Percentiles rank a stretch among this genome's conserved stretches.
Conservation (phyloP, 1,140 invertebrate species). For the Protaetia brevitarsis region DNA sequence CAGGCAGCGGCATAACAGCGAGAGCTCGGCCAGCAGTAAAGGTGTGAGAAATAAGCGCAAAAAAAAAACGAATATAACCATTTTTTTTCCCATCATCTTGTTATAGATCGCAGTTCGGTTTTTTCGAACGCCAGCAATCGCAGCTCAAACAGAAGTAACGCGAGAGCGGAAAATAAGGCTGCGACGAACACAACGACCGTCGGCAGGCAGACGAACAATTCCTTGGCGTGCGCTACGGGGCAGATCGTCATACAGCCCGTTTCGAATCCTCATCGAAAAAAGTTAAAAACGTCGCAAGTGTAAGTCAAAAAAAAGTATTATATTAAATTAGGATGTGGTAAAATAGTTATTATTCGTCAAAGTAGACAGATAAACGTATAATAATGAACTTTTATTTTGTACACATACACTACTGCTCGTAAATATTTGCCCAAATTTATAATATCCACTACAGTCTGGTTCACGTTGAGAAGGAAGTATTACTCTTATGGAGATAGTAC, state of each 20-base stretch:
- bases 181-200: slow-evolving; percentile 35
- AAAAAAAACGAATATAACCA: no score
- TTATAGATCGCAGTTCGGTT: slow-evolving; percentile 22
- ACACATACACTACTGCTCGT: no score
- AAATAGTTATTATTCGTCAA: not conserved
- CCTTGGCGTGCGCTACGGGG: slow-evolving; percentile 75
- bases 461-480: no score
- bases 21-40: slow-evolving; percentile 30
- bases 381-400: no score
- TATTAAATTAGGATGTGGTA: no score
- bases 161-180: not conserved
- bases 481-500: no score
- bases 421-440: no score
- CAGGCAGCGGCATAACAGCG: slow-evolving; percentile 31
- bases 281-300: slow-evolving; percentile 65
- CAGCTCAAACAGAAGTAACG: slow-evolving; percentile 9
- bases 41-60: no score
- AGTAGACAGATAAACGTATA: not conserved
- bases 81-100: not conserved
- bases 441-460: no score
- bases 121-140: slow-evolving; percentile 17
- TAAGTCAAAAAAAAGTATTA: slow-evolving; percentile 49
- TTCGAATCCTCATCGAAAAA: slow-evolving; percentile 50
- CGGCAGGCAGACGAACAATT: slow-evolving; percentile 83
- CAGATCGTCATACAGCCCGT: slow-evolving; percentile 71